Evolutionary conservation across 2,888 invertebrate species (phyloP), one percentile per base, ranked within the genome.

Genomic region (Scaptodrosophila latifasciaeformis): DNA sequence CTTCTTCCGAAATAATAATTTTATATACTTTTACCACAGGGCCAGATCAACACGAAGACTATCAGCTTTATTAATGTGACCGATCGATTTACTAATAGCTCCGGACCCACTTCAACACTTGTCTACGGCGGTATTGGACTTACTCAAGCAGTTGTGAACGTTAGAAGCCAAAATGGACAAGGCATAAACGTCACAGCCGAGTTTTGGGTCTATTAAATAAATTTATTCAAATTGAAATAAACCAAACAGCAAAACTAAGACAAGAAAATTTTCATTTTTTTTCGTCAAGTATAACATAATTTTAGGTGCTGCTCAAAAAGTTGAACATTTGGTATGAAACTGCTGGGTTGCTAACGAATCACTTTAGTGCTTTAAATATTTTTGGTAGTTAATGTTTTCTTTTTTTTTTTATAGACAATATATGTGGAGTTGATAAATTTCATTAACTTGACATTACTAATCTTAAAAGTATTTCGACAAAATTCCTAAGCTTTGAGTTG

Each of bases 61-160:
- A 63, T 63, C 21, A 54, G 46, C 5, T 59, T 10, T 37, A 53
- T 63, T 15, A 59, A 37, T 29, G 48, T 63, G 1, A 59, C 40
- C 15, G 63, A 63, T 17, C 21, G 48, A 24, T 63, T 63, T 10
- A 45, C 54, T 15, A 63, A 63, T 31, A 63, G 52, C 27, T 63
- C 63, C 9, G 63, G 63, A 15, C 63, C 63, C 13, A n/a, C 2
- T 5, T n/a, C 52, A 4, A 40, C 50, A 1, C 4, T 62, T 5
- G 29, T 17, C 34, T 24, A 42, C 1, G 62, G 62, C 4, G 62
- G 62, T 12, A 6, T 21, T 2, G 62, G 62, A n/a, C 44, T 0
- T 10, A 56, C 52, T 2, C 7, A 2, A 1, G 62, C 21, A 39
- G 27, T 9, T n/a, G 2, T 62, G 34, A 46, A 39, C 17, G 1